Evolutionary conservation across 2,888 invertebrate species (phyloP), one percentile per base, ranked within the genome.

Genomic region (Lomographa bimaculata): DNA sequence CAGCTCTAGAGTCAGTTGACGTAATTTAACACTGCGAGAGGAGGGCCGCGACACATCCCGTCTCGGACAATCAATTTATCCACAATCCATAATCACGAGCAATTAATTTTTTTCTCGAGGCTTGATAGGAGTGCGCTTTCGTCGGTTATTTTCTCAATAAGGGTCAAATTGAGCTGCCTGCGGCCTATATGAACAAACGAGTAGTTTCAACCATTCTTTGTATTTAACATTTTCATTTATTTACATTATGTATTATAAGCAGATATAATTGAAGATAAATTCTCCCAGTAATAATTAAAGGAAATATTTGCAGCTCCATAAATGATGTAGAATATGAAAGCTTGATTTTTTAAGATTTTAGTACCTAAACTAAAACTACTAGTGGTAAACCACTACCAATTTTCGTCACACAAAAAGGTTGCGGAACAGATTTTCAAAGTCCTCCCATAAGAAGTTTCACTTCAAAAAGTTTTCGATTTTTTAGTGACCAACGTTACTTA

Each of bases 71-170:
- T 83, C 78, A 81, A 80, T 83, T 50, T 81, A 79, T 71, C 69
- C 70, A 73, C 76, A 71, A 78, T 81, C 77, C 78, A 79, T 85
- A 83, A 84, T 82, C 79, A 81, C 71, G 54, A 74, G 79, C 77
- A 80, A 79, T 83, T 80, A 81, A 67, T 82, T 82, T 82, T 81
- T 84, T 79, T 77, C 74, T 57, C 62, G 57, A 50, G 63, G 71
- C 62, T 69, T 79, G 81, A 80, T 79, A 77, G 72, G 76, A 68
- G 64, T 73, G 62, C 68, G 74, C 76, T 82, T 82, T 83, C 74
- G 76, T 78, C 71, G 69, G 77, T 79, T 76, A 79, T 83, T 82
- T 82, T 83, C 79, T 80, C 75, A 79, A 81, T 84, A 84, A 82
- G 81, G 79, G 79, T 79, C 80, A 79, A 82, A 80, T 79, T 79